phyloP scores from a whole-genome alignment of 2,113 vertebrate species.

The Atractosteus spatula region DNA sequence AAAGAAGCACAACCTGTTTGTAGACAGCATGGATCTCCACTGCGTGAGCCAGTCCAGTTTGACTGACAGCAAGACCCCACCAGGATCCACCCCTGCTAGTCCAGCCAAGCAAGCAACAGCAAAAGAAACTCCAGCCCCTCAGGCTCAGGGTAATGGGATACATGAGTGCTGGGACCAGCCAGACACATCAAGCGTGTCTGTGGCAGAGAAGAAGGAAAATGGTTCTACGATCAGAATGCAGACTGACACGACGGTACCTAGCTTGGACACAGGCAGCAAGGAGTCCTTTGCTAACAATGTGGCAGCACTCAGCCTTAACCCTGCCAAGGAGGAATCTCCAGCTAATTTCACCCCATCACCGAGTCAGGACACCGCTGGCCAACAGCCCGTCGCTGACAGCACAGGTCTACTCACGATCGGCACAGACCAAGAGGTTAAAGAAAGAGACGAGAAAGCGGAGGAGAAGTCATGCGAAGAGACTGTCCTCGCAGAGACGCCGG shows the following conservation, averaged over 20 bases:
- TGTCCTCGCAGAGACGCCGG: neutral
- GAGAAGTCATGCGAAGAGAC: neutral
- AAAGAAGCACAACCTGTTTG: constrained; percentile 86
- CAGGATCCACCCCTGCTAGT: constrained; percentile 67
- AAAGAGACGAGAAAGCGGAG: constrained; percentile 11
- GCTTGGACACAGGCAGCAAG: neutral
- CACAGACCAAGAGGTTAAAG: neutral
- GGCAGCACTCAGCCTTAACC: neutral
- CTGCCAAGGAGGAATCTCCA: neutral
- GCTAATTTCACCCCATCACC: neutral
- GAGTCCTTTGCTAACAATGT: neutral
- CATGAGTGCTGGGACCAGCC: neutral
- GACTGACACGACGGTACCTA: constrained; percentile 4
- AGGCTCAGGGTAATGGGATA: constrained; percentile 24
- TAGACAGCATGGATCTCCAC: constrained; percentile 70
- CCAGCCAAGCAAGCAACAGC: constrained; percentile 44
- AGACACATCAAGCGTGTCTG: neutral
- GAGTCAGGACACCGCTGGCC: too few relatives aligned
- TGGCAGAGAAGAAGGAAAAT: constrained; percentile 5
- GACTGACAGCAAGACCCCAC: constrained; percentile 64
- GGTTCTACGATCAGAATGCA: constrained; percentile 3
- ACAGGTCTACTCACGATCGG: neutral
- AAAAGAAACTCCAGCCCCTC: constrained; percentile 7
- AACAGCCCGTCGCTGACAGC: neutral
- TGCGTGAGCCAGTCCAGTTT: constrained; percentile 77